A percentile compares a stretch with the other conserved stretches of the same genome.
Conservation (phyloP, 2,113 vertebrate species). For the Elephantulus edwardii region DNA sequence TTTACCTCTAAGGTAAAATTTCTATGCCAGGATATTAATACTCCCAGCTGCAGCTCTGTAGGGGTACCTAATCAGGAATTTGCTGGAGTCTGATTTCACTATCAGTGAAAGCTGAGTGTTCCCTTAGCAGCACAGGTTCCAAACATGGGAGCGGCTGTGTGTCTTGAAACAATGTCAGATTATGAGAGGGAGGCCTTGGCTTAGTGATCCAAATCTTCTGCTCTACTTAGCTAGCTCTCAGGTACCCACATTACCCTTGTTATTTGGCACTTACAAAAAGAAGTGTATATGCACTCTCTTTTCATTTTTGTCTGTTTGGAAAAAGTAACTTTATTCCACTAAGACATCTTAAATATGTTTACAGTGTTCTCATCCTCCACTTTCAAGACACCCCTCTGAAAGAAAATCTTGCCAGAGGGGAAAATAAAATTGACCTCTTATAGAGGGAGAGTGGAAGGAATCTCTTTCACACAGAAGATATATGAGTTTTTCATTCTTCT, state of each 20-base stretch:
- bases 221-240: neutral
- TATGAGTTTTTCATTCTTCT: neutral
- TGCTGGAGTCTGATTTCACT: slow-evolving; percentile 1
- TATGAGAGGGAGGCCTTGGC: neutral
- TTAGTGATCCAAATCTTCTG: neutral
- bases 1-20: slow-evolving; percentile 24
- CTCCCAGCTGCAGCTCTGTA: neutral
- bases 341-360: neutral
- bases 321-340: neutral
- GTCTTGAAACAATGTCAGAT: neutral
- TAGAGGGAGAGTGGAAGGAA: neutral
- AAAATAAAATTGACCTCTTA: neutral
- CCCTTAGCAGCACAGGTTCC: neutral
- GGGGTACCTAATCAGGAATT: neutral
- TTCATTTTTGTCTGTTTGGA: neutral
- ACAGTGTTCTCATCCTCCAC: neutral
- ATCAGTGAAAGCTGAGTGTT: neutral
- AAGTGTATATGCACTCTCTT: no score
- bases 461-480: neutral
- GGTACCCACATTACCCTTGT: neutral
- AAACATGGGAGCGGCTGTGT: neutral
- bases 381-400: slow-evolving; percentile 2
- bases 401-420: neutral
- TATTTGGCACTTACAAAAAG: no score
- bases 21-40: neutral